Conservation (phyloP, 2,797 vertebrate species). For the Sciaenops ocellatus region DNA sequence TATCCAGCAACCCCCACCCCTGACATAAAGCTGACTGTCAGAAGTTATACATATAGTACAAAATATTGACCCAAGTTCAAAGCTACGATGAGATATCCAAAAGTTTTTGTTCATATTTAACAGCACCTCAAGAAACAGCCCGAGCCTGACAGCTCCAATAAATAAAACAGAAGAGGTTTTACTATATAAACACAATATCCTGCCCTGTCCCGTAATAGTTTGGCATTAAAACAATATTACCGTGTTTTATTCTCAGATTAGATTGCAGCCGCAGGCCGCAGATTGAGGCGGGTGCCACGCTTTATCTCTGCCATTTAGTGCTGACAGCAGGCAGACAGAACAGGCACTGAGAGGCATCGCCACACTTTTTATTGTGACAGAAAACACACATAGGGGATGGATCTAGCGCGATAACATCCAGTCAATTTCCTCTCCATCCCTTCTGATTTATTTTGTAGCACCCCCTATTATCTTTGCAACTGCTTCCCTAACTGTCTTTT, state of each 20-base stretch:
- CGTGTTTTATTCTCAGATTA: constrained; percentile 78
- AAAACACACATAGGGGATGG: constrained; percentile 75
- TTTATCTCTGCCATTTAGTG: constrained; percentile 80
- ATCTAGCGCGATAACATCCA: constrained; percentile 81
- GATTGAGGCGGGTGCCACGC: constrained; percentile 67
- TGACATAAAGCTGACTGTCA: not conserved
- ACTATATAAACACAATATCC: constrained; percentile 72
- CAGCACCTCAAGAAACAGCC: constrained; percentile 39
- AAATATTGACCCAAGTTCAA: not conserved
- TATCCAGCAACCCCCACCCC: not conserved
- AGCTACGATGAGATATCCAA: constrained; percentile 16
- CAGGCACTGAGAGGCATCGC: constrained; percentile 62
- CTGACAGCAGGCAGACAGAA: constrained; percentile 74
- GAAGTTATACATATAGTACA: not conserved
- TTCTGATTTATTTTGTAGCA: constrained; percentile 73
- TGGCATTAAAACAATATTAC: constrained; percentile 79
- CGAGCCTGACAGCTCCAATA: constrained; percentile 56
- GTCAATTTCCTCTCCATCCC: constrained; percentile 78
- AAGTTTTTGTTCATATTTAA: constrained; percentile 49
- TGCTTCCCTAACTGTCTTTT: constrained; percentile 43
- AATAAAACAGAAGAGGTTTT: constrained; percentile 68
- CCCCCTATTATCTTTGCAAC: constrained; percentile 59
- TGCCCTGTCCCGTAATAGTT: constrained; percentile 66
- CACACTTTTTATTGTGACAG: constrained; percentile 74
- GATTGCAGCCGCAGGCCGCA: constrained; percentile 60